Percentiles rank a stretch among this genome's conserved stretches.
phyloP scores from a whole-genome alignment of 2,797 vertebrate genomes.

The Lateolabrax maculatus region DNA sequence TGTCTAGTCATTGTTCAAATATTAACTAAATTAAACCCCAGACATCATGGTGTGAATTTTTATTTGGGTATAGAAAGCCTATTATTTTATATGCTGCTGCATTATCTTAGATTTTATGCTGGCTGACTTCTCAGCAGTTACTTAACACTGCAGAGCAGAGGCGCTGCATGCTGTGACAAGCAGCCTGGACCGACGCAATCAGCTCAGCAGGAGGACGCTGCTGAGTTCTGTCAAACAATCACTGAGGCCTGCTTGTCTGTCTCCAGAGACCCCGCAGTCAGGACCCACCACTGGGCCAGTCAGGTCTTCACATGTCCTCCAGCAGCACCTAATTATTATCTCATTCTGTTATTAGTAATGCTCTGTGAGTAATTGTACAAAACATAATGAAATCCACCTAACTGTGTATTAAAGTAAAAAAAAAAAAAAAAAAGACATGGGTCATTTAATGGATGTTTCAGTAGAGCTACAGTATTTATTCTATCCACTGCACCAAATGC shows the following conservation, averaged over 20 bases:
- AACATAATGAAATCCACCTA: constrained; percentile 42
- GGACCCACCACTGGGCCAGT: constrained; percentile 70
- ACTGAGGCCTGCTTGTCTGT: constrained; percentile 42
- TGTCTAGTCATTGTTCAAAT: constrained; percentile 42
- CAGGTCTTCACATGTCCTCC: constrained; percentile 78
- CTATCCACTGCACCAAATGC: constrained; percentile 83
- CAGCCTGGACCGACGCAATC: constrained; percentile 48
- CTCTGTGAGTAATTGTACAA: constrained; percentile 34
- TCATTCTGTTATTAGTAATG: constrained; percentile 42
- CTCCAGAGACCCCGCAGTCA: constrained; percentile 60
- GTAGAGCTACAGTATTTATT: constrained; percentile 83
- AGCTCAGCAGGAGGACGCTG: constrained; percentile 58
- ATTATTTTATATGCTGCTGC: constrained; percentile 51
- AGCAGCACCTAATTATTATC: constrained; percentile 58
- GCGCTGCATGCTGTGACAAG: constrained; percentile 62
- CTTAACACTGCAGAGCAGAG: constrained; percentile 56
- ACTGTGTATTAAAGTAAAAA: constrained; percentile 6
- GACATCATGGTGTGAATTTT: constrained; percentile 26
- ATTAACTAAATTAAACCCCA: constrained; percentile 33
- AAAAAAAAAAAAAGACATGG: constrained; percentile 67
- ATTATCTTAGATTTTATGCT: constrained; percentile 48
- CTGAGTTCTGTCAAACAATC: constrained; percentile 56
- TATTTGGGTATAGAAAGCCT: constrained; percentile 22
- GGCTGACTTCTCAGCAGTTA: constrained; percentile 58
- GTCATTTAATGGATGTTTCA: constrained; percentile 70